Evolutionary conservation across 2,888 invertebrate genomes (phyloP), one percentile per base, ranked within the genome.

Genomic region (Dolichomitus sp.): DNA sequence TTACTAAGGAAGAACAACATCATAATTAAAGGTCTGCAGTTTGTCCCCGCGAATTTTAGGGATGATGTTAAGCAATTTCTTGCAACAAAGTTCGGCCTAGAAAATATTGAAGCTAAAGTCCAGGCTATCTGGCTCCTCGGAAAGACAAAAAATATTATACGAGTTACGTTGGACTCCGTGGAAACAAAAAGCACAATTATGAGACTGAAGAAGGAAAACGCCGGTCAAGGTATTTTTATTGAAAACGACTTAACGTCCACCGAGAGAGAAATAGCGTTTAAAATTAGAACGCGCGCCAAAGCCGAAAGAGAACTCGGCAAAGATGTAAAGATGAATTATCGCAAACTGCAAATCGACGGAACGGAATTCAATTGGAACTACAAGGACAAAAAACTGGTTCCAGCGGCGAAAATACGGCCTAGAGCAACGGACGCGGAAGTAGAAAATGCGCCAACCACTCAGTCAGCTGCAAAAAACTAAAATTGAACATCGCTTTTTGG

Each of bases 21-120:
- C 11, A 63, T 63, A 4, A 75, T 75, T 37, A 48, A 75, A 30
- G 66, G 66, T 59, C 19, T 75, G 7, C 33, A 63, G 14, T 30
- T 0, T 33, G 33, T 1, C 23, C 66, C 30, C 23, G 50, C 50
- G 19, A 63, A 59, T 17, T 33, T 12, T 19, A 77, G 70, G 69
- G 40, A 52, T 33, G n/a, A 0, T 23, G 57, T 69, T 17, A 69
- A 78, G n/a, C 59, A 70, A 59, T 78, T 78, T 48, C 70, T 78
- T 19, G 12, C 59, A 0, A 42, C 69, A 7, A 59, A 70, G 1
- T 78, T 78, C 6, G n/a, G 33, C 2, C 23, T 78, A 27, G 42
- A 78, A 19, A 78, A 78, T 78, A 40, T 70, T 30, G 42, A 57
- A 9, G 1, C 48, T 2, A 68, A 59, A 45, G 48, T 66, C 11